These are phyloP conservation scores for Mellivora capensis DNA, from an alignment of 2,113 vertebrate genomes.

Conservation along the genomic window DNA sequence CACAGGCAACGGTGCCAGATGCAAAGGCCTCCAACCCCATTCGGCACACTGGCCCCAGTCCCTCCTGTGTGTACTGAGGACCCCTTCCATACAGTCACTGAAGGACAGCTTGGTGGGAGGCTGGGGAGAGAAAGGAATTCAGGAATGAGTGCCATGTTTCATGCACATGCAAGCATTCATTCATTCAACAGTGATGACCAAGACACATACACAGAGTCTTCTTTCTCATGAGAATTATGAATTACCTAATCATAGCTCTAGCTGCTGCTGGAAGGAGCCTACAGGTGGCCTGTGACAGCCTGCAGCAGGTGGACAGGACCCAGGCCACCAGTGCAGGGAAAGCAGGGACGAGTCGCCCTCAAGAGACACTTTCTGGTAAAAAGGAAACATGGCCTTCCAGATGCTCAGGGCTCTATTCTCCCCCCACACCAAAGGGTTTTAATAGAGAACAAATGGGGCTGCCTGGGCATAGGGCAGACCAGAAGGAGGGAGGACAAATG, in stretches of 20 bases:
- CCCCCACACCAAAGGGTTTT: neutral
- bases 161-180: accelerated
- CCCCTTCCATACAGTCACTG: neutral
- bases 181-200: neutral
- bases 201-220: neutral
- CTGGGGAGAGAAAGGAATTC: neutral
- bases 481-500: neutral
- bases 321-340: neutral
- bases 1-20: neutral
- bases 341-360: accelerated
- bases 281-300: neutral
- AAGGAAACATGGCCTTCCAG: neutral
- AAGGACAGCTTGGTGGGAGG: neutral
- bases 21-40: neutral
- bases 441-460: neutral
- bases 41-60: accelerated
- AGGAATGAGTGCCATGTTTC: neutral
- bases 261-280: neutral
- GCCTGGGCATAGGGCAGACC: neutral
- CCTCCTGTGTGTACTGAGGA: too few relatives aligned
- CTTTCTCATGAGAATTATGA: neutral
- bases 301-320: neutral
- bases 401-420: neutral
- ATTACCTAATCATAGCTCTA: neutral
- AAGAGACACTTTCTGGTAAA: neutral